Evolutionary conservation across 2,113 vertebrate species (phyloP).

Genomic region (Callopanchax toddi): DNA sequence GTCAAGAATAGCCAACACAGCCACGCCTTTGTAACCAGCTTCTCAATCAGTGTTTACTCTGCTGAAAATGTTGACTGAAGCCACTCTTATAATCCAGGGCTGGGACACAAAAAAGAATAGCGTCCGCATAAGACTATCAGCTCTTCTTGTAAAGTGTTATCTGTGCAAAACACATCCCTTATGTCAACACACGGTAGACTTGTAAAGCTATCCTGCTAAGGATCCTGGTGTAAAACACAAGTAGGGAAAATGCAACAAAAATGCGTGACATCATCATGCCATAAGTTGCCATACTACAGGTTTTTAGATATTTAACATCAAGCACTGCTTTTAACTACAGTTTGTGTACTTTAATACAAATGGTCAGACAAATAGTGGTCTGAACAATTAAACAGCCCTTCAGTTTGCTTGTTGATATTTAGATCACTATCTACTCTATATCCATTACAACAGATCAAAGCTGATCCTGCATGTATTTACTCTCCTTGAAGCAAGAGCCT

Average conservation of each 20-base stretch:
- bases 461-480: constrained; percentile 39
- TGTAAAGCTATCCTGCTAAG: no score
- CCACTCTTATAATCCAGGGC: constrained; percentile 26
- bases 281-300: no score
- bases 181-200: constrained; percentile 50
- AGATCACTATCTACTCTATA: constrained; percentile 52
- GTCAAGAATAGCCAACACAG: constrained; percentile 27
- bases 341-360: constrained; percentile 1
- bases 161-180: constrained; percentile 37
- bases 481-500: constrained; percentile 23
- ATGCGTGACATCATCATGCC: no score
- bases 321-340: not conserved
- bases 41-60: constrained; percentile 55
- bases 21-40: constrained; percentile 45
- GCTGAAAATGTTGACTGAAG: constrained; percentile 52
- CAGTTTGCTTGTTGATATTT: constrained; percentile 22
- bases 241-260: not conserved
- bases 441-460: constrained; percentile 73
- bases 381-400: not conserved
- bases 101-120: constrained; percentile 3
- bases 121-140: constrained; percentile 24
- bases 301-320: not conserved
- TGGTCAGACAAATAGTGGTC: not conserved
- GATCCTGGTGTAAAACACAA: not conserved
- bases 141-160: constrained; percentile 61